Conservation (phyloP, 1,140 invertebrate species). For the Drosophila pandora region DNA sequence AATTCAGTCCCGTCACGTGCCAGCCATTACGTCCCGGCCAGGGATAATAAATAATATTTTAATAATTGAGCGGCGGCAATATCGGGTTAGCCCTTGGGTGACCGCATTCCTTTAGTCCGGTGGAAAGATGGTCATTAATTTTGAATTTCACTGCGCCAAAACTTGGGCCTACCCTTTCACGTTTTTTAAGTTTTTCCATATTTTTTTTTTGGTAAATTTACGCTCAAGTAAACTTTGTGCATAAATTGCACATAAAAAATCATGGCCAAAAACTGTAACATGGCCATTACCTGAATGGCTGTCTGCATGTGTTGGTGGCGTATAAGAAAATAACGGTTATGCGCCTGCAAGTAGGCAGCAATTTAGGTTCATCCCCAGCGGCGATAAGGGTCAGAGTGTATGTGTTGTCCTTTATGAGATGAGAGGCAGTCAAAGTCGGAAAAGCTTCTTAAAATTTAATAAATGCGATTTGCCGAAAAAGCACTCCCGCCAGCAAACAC, state of each 20-base stretch:
- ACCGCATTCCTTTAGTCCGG: not conserved
- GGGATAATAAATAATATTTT: constrained; percentile 76
- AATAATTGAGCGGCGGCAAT: constrained; percentile 54
- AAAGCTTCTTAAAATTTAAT: constrained; percentile 12
- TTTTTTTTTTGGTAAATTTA: not conserved
- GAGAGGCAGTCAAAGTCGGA: not conserved
- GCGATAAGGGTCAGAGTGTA: constrained; percentile 19
- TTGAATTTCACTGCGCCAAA: constrained; percentile 58
- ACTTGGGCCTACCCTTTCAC: not conserved
- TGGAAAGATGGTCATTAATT: constrained; percentile 53
- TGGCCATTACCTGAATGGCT: constrained; percentile 62
- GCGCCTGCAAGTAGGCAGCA: not conserved
- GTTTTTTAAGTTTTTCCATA: not conserved
- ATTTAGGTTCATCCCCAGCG: not conserved
- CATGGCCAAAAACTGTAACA: constrained; percentile 63
- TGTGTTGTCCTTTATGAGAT: constrained; percentile 1
- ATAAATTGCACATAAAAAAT: constrained; percentile 76
- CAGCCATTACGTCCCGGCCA: constrained; percentile 43
- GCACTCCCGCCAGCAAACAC: not conserved
- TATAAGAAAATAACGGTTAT: constrained; percentile 32
- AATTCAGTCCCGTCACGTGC: constrained; percentile 52
- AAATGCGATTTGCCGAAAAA: constrained; percentile 30
- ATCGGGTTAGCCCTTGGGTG: constrained; percentile 5
- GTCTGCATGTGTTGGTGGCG: constrained; percentile 16
- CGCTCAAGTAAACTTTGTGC: constrained; percentile 52